Conservation (phyloP, 1,140 invertebrate species). For the Cotesia chilonis region DNA sequence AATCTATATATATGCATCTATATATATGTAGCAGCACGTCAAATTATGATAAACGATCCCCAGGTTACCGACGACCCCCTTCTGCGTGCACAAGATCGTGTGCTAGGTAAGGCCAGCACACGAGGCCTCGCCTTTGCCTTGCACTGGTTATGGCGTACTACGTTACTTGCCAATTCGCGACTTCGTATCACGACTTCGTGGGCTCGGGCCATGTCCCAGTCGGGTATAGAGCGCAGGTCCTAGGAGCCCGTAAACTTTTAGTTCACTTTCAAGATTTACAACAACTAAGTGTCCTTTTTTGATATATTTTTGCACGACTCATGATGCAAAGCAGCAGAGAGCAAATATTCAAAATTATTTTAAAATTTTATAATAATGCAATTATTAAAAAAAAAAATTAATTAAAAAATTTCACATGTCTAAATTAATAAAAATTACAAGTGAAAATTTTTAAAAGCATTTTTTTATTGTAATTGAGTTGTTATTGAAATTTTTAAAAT, state of each 20-base stretch:
- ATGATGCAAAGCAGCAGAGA: no score
- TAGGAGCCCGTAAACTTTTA: background rate
- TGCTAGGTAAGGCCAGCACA: conserved; percentile 3
- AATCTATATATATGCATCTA: background rate
- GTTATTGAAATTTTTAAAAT: no score
- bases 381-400: no score
- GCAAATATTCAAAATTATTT: no score
- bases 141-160: background rate
- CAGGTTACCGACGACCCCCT: conserved; percentile 34
- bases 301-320: background rate
- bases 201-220: conserved; percentile 25
- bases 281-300: background rate
- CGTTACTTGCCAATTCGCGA: conserved; percentile 31
- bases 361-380: no score
- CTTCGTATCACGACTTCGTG: conserved; percentile 36
- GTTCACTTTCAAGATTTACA: background rate
- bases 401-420: no score
- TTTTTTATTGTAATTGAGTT: no score
- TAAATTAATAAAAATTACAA: no score
- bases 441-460: no score
- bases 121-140: background rate
- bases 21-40: conserved; percentile 31
- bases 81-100: conserved; percentile 34
- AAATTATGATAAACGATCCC: conserved; percentile 37
- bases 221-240: conserved; percentile 29